Conservation (phyloP, 2,888 invertebrate genomes). For the Pammene fasciana region DNA sequence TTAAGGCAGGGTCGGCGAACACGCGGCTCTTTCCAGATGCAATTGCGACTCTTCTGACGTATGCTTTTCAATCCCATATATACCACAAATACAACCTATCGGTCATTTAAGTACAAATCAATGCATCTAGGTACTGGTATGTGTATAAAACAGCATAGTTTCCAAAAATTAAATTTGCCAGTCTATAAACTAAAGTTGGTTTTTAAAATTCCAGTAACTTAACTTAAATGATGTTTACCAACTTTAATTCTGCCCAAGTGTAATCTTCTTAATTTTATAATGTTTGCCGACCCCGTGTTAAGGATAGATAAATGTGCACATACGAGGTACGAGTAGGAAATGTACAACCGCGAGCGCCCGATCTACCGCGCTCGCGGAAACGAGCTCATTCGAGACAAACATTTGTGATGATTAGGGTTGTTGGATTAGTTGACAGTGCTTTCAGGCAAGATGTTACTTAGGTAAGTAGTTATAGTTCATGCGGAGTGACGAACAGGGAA, state of each 20-base stretch:
- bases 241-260: too few species aligned
- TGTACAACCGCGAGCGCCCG: conserved; percentile 22
- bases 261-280: not conserved
- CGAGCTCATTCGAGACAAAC: conserved; percentile 31
- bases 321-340: not conserved
- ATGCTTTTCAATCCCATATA: too few species aligned
- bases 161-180: too few species aligned
- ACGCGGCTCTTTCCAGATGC: too few species aligned
- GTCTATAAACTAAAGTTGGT: too few species aligned
- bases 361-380: conserved; percentile 31
- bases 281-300: conserved; percentile 3
- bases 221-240: too few species aligned
- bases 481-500: conserved; percentile 20
- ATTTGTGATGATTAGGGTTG: conserved; percentile 2
- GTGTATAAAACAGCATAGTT: too few species aligned
- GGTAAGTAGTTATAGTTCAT: conserved; percentile 34
- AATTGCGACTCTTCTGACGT: too few species aligned
- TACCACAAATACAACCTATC: too few species aligned
- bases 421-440: conserved; percentile 11
- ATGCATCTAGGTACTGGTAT: too few species aligned
- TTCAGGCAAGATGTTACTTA: conserved; percentile 8
- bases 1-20: conserved; percentile 3
- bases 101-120: too few species aligned
- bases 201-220: too few species aligned
- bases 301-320: conserved; percentile 14